Evolutionary conservation across 2,888 invertebrate genomes (phyloP).

Genomic region (Ophioninae sp.): DNA sequence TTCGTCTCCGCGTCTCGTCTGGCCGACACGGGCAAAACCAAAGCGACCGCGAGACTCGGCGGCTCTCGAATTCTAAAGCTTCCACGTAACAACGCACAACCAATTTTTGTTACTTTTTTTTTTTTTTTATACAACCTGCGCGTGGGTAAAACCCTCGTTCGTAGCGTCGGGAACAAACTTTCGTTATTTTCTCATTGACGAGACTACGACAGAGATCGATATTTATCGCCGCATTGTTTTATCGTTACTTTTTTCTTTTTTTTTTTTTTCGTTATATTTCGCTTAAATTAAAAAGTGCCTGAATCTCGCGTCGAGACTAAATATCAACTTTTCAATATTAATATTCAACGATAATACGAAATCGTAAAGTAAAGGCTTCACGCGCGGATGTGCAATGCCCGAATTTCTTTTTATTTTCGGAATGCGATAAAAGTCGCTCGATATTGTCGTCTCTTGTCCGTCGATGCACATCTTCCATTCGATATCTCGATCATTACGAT

Average conservation of each 20-base stretch:
- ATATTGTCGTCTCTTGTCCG: neutral
- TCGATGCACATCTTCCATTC: slow-evolving; percentile 4
- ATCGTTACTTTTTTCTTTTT: too few relatives aligned
- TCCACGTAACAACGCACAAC: slow-evolving; percentile 80
- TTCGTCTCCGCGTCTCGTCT: neutral
- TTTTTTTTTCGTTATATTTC: slow-evolving; percentile 1
- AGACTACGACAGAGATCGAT: slow-evolving; percentile 44
- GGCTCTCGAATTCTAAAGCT: slow-evolving; percentile 65
- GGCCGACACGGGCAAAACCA: neutral
- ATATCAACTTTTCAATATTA: slow-evolving; percentile 15
- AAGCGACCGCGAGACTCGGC: neutral
- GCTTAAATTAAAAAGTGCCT: slow-evolving; percentile 54
- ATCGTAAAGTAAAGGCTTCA: slow-evolving; percentile 23
- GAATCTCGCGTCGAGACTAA: slow-evolving; percentile 7
- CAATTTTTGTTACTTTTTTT: slow-evolving; percentile 70
- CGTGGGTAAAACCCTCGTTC: slow-evolving; percentile 72
- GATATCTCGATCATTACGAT: neutral
- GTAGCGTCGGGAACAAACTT: slow-evolving; percentile 5
- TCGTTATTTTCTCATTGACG: slow-evolving; percentile 2
- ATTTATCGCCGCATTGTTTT: slow-evolving; percentile 44
- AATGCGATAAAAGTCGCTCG: neutral
- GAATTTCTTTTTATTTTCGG: neutral
- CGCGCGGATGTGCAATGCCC: slow-evolving; percentile 8
- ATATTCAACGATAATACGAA: slow-evolving; percentile 21
- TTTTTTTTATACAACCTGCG: slow-evolving; percentile 59